Conservation (phyloP, 1,140 invertebrate species). For the Hyphantria cunea region DNA sequence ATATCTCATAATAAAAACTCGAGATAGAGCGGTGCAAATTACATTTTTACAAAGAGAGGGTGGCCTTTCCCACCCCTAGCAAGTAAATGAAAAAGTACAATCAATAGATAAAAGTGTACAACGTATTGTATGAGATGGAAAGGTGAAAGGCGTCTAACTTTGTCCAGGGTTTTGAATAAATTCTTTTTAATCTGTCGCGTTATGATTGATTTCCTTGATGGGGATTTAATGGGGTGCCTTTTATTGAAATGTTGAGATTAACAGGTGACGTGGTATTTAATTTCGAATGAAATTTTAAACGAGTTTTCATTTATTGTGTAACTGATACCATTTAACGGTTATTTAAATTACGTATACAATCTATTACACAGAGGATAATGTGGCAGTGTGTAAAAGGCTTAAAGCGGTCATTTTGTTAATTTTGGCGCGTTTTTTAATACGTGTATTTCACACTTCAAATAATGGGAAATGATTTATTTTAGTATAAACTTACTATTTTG, state of each 20-base stretch:
- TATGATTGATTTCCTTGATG: conserved; percentile 22
- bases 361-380: too few species aligned
- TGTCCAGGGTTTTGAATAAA: conserved; percentile 5
- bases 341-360: too few species aligned
- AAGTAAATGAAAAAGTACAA: conserved; percentile 1
- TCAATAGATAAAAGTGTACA: background rate
- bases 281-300: background rate
- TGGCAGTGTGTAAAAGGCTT: too few species aligned
- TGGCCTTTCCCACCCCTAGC: background rate
- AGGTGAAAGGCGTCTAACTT: background rate
- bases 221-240: conserved; percentile 14
- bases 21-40: conserved; percentile 4
- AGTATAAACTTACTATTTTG: too few species aligned
- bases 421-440: too few species aligned
- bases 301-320: background rate
- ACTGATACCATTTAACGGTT: too few species aligned
- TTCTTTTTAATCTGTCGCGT: conserved; percentile 17
- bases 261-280: background rate
- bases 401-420: too few species aligned
- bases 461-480: too few species aligned
- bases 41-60: conserved; percentile 7
- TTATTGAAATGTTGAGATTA: background rate
- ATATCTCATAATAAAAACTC: conserved; percentile 6
- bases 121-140: background rate
- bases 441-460: too few species aligned